phyloP scores from a whole-genome alignment of 1,140 invertebrate genomes.

The Caerostris extrusa region DNA sequence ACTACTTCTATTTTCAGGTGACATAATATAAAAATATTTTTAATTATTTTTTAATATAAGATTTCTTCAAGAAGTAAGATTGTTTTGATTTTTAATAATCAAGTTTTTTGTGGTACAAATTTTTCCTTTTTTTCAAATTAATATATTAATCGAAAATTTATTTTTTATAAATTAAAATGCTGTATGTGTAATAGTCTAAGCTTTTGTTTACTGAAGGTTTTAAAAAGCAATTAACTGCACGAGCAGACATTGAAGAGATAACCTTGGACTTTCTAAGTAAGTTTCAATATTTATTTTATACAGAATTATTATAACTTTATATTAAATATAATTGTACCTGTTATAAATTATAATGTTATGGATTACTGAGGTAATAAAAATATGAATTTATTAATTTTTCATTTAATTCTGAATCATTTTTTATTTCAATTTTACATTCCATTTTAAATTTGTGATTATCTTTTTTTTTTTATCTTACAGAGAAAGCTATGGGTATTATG shows the following conservation, averaged over 20 bases:
- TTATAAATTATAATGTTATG: neutral
- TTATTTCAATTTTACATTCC: neutral
- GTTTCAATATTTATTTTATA: constrained; percentile 30
- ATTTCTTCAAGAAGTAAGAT: too few relatives aligned
- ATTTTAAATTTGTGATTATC: neutral
- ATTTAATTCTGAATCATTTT: neutral
- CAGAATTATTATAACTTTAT: neutral
- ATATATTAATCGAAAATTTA: too few relatives aligned
- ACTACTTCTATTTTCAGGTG: too few relatives aligned
- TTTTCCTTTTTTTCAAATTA: too few relatives aligned
- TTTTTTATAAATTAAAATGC: too few relatives aligned
- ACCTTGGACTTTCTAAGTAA: constrained; percentile 62
- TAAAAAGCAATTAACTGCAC: constrained; percentile 28
- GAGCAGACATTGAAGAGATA: constrained; percentile 60
- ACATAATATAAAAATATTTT: too few relatives aligned
- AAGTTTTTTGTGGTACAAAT: too few relatives aligned
- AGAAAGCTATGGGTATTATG: constrained; percentile 87
- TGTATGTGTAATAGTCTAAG: too few relatives aligned
- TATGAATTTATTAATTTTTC: neutral
- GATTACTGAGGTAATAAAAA: too few relatives aligned
- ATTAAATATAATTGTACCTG: neutral
- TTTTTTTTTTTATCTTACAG: constrained; percentile 57
- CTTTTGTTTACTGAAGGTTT: neutral
- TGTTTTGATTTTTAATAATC: too few relatives aligned
- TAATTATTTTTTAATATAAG: too few relatives aligned